Base-by-base conservation (phyloP, 53 echinoderm and acorn worm species). In the Temnopleurus reevesii region DNA sequence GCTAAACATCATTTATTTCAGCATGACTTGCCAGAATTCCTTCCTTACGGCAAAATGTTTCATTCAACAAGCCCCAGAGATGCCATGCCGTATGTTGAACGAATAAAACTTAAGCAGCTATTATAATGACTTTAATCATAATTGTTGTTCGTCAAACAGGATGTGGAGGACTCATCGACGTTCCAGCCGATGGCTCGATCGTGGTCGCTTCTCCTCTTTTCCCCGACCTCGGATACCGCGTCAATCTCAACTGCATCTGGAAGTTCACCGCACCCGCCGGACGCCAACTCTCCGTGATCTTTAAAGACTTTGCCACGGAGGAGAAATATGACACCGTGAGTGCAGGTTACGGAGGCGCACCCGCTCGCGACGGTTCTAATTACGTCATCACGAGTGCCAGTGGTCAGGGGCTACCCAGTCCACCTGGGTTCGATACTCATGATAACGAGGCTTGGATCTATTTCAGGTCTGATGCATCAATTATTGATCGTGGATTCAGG, bases 401-500 rank as follows among this genome's bases (percentile, higher is more conserved):
- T 64, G 96, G 96, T 3, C 55, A 90, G 31, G 43, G 57, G 76
- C 83, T 96, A 17, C 96, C 96, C 1, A 84, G 89, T 0, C 96
- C 96, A 1, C 29, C 31, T 1, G 93, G 92, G 8, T 93, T 96
- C 46, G 91, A 77, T 18, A 81, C 95, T 18, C 87, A 77, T 23
- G 38, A 45, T 17, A 92, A 91, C 55, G 45, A 79, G 53, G 93
- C 92, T 17, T 96, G 96, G 96, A 76, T 96, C 27, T 89, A 93
- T 46, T 95, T 96, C 91, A 90, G 92, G 36, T 89, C 96, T 0
- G 96, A 96, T 56, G 77, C 83, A 12, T 90, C 91, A 36, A 56
- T 89, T 45, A 93, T 95, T n/a, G 96, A 96, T 41, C 81, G 95
- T 0, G 96, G 96, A 19, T 96, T 95, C 90, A 93, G 93, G 55